These are phyloP conservation scores for Acromyrmex echinatior DNA, from an alignment of 1,140 invertebrate species.

Conservation along the genomic window DNA sequence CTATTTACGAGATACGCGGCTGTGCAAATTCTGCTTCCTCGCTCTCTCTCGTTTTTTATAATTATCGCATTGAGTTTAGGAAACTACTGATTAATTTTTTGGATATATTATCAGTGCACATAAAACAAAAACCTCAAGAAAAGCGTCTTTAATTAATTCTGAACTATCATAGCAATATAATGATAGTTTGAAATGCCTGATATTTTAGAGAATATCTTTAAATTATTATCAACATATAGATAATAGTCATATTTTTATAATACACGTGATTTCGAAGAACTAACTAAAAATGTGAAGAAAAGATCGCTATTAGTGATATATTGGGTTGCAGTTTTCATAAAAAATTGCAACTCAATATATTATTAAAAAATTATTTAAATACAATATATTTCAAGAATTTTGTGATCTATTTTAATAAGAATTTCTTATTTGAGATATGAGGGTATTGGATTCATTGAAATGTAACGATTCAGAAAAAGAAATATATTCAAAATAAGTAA, in stretches of 20 bases:
- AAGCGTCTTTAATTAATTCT: not conserved
- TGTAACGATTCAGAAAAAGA: not conserved
- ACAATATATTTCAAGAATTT: not conserved
- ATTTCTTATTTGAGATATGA: not conserved
- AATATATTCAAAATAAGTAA: not conserved
- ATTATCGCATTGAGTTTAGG: slow-evolving; percentile 35
- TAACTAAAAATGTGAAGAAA: not conserved
- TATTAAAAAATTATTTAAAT: slow-evolving; percentile 17
- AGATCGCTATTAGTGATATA: not conserved
- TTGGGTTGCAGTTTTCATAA: no score
- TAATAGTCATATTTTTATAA: not conserved
- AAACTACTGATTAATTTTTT: slow-evolving; percentile 53
- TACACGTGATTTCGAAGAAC: not conserved
- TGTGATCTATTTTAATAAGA: not conserved
- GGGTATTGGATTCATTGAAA: not conserved
- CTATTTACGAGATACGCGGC: slow-evolving; percentile 64
- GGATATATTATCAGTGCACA: not conserved
- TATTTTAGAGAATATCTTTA: not conserved
- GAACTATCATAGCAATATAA: not conserved
- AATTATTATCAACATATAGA: not conserved
- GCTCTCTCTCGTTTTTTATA: slow-evolving; percentile 2
- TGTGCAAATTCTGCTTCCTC: slow-evolving; percentile 4
- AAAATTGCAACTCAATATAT: not conserved
- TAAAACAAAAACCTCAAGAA: not conserved
- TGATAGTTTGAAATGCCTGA: not conserved